A percentile compares a stretch with the other conserved stretches of the same genome.
Conservation (phyloP, 2,888 invertebrate species). For the Amiota minor region DNA sequence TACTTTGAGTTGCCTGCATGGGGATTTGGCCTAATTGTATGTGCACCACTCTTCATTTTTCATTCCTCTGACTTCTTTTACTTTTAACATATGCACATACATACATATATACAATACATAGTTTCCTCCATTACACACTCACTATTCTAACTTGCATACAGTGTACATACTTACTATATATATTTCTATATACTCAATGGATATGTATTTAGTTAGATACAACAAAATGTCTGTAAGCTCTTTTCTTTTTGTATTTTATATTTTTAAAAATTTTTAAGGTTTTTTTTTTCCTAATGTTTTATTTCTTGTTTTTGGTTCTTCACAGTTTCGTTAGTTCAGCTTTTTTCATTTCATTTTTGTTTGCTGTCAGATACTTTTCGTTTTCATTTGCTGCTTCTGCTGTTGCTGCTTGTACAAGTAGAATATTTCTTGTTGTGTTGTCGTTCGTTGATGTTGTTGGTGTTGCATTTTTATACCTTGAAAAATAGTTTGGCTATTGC, state of each 20-base stretch:
- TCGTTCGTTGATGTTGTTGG: constrained; percentile 48
- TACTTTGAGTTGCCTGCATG: constrained; percentile 17
- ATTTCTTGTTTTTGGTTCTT: constrained; percentile 4
- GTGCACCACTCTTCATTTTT: constrained; percentile 31
- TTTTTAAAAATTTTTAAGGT: constrained; percentile 6
- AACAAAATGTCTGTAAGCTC: background rate
- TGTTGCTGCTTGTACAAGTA: no score
- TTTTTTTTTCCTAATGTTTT: background rate
- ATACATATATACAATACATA: background rate
- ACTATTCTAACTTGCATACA: no score
- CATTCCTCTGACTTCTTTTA: background rate
- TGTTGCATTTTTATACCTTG: constrained; percentile 59
- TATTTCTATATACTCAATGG: no score
- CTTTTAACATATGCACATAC: background rate
- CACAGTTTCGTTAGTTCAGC: constrained; percentile 8
- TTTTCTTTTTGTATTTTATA: background rate
- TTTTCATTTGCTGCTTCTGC: background rate
- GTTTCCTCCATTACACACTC: no score
- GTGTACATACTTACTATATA: no score
- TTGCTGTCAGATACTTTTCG: constrained; percentile 3
- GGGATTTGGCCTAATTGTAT: constrained; percentile 65
- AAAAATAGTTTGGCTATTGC: constrained; percentile 35
- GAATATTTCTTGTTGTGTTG: constrained; percentile 16
- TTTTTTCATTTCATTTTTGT: constrained; percentile 20
- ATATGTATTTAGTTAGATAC: background rate